These are phyloP conservation scores for Micropoecilia bifurca DNA, from an alignment of 2,797 vertebrate species.

Conservation along the genomic window DNA sequence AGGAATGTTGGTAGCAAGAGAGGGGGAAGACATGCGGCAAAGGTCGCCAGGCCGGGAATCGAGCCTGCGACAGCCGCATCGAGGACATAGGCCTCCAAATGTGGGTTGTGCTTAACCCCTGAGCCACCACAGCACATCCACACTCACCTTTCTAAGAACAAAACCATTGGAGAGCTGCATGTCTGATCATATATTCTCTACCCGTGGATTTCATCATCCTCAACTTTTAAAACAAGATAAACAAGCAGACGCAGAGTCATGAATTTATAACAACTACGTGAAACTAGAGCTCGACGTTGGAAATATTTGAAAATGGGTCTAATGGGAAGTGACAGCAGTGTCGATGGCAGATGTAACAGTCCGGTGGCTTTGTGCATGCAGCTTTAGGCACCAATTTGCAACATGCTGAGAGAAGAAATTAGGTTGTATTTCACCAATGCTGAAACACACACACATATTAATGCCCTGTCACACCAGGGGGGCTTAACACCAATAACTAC, in stretches of 20 bases:
- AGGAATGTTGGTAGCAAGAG: no score
- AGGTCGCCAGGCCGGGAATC: no score
- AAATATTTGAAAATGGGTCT: constrained; percentile 2
- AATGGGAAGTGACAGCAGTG: constrained; percentile 3
- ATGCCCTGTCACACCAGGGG: not conserved
- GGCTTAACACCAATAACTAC: not conserved
- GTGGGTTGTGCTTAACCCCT: no score
- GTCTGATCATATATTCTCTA: not conserved
- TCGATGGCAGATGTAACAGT: constrained; percentile 6
- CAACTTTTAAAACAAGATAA: not conserved
- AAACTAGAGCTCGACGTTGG: not conserved
- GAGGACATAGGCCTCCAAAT: no score
- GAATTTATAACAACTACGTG: not conserved
- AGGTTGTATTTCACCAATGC: constrained; percentile 5
- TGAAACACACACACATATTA: constrained; percentile 3
- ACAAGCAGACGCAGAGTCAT: not conserved
- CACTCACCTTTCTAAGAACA: not conserved
- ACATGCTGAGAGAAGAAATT: constrained; percentile 8
- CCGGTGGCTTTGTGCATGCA: not conserved
- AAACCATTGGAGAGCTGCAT: not conserved
- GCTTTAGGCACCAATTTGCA: constrained; percentile 8
- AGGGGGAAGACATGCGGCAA: no score
- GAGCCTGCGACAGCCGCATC: no score
- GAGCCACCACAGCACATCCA: no score
- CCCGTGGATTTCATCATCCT: not conserved